Evolutionary conservation across 2,888 invertebrate genomes (phyloP).

Genomic region (Sphaeridia pumilis): DNA sequence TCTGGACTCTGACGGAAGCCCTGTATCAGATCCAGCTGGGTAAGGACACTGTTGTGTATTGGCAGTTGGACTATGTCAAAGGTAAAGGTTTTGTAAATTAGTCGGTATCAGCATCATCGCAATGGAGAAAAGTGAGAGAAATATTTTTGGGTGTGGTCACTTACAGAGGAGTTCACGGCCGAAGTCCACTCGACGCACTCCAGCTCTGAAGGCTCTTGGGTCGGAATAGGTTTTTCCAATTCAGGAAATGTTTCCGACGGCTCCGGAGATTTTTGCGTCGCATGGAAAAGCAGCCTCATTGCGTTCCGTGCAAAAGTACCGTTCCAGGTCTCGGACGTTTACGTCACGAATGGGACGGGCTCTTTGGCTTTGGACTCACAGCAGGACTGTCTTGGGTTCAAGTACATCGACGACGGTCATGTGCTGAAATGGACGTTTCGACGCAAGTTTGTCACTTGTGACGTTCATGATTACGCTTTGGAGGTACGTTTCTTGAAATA

Average conservation of each 20-base stretch:
- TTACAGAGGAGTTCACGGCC: conserved; percentile 30
- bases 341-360: conserved; percentile 25
- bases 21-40: conserved; percentile 30
- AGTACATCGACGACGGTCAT: conserved; percentile 44
- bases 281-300: conserved; percentile 26
- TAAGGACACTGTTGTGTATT: conserved; percentile 29
- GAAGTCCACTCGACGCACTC: conserved; percentile 31
- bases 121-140: too few species aligned
- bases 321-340: conserved; percentile 29
- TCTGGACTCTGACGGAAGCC: conserved; percentile 32
- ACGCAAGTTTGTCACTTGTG: conserved; percentile 75
- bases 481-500: too few species aligned
- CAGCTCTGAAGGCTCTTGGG: conserved; percentile 25
- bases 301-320: conserved; percentile 7
- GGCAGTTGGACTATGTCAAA: conserved; percentile 32
- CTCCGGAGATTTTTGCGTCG: conserved; percentile 33
- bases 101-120: too few species aligned
- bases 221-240: conserved; percentile 33
- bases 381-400: conserved; percentile 61
- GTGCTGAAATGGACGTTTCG: conserved; percentile 58
- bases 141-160: too few species aligned
- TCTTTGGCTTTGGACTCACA: conserved; percentile 46
- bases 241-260: conserved; percentile 33
- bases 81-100: too few species aligned
- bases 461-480: conserved; percentile 59